A percentile compares a stretch with the other conserved stretches of the same genome.
Conservation (phyloP, 2,888 invertebrate species). For the Galerucella pusilla region DNA sequence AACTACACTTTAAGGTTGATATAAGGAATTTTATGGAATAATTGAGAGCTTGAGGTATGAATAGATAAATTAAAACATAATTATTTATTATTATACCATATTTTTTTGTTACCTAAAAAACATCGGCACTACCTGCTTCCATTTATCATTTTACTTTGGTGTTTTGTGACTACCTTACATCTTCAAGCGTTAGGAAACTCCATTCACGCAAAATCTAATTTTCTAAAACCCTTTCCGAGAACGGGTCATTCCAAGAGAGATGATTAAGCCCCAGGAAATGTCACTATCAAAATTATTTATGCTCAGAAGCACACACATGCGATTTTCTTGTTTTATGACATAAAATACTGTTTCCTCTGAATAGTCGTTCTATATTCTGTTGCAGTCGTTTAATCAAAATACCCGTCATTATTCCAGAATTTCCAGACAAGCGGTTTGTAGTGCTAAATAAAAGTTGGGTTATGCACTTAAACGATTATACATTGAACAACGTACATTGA, state of each 20-base stretch:
- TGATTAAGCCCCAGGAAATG: constrained; percentile 30
- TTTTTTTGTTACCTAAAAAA: too few relatives aligned
- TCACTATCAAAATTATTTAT: constrained; percentile 36
- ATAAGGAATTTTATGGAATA: too few relatives aligned
- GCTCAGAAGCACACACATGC: constrained; percentile 28
- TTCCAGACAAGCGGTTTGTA: neutral
- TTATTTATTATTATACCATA: too few relatives aligned
- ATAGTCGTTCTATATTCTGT: constrained; percentile 3
- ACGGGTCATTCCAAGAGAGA: constrained; percentile 23
- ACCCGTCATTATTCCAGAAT: constrained; percentile 4
- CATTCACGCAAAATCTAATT: constrained; percentile 27
- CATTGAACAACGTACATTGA: neutral
- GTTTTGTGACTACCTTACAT: neutral
- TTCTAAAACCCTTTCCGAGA: constrained; percentile 27
- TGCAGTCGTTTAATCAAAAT: constrained; percentile 22
- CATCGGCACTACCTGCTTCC: neutral
- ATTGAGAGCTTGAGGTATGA: too few relatives aligned
- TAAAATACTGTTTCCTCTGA: constrained; percentile 5
- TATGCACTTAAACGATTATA: neutral
- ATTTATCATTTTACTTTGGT: neutral
- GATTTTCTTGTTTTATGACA: constrained; percentile 22
- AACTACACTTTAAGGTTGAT: too few relatives aligned
- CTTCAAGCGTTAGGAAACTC: constrained; percentile 4
- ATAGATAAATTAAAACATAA: too few relatives aligned
- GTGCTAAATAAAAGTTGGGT: neutral